phyloP scores from a whole-genome alignment of 2,797 vertebrate species.

The Pipistrellus pygmaeus region DNA sequence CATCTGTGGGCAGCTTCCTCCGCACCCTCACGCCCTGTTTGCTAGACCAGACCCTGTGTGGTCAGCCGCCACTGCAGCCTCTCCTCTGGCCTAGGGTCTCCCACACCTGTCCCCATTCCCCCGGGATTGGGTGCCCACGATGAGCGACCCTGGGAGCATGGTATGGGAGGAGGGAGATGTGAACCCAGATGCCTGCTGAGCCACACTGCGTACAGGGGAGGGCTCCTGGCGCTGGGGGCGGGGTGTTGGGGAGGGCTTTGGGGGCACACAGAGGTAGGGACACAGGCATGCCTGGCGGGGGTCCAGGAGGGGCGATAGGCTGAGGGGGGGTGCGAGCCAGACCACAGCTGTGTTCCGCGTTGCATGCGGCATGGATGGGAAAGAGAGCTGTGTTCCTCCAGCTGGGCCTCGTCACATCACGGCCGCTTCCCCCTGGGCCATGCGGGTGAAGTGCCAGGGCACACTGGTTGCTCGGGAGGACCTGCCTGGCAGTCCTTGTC shows the following conservation, averaged over 20 bases:
- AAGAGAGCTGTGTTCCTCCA: background rate
- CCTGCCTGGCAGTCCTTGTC: background rate
- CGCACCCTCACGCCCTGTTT: background rate
- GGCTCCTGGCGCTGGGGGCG: background rate
- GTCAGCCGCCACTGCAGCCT: background rate
- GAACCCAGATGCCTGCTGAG: background rate
- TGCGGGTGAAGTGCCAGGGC: background rate
- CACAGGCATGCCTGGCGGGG: background rate
- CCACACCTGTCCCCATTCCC: background rate
- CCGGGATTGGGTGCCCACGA: background rate
- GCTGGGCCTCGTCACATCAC: background rate
- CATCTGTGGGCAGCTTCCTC: background rate
- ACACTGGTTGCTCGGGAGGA: background rate
- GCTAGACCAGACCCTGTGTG: background rate
- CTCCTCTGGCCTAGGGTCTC: background rate
- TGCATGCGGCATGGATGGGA: background rate
- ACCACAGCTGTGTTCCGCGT: background rate
- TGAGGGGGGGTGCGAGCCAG: background rate
- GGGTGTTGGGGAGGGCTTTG: background rate
- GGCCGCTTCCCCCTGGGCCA: background rate
- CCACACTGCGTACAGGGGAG: rapidly evolving
- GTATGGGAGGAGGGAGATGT: background rate
- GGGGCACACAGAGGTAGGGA: background rate
- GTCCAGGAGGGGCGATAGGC: background rate
- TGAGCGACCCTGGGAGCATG: background rate